phyloP scores from a whole-genome alignment of 2,797 vertebrate species.

The Octomys mimax region DNA sequence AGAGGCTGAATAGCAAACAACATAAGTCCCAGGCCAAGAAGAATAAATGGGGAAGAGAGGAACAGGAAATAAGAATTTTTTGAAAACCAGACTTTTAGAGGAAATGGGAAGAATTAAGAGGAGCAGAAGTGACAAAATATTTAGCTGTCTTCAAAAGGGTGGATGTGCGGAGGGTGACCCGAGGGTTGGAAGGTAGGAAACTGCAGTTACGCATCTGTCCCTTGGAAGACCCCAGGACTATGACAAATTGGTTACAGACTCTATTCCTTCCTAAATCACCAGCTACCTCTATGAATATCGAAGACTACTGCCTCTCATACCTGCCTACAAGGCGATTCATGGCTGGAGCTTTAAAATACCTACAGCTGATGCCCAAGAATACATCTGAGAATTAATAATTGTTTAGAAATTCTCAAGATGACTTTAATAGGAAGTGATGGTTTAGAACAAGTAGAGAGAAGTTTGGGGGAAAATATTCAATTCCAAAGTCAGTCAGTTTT shows the following conservation, averaged over 20 bases:
- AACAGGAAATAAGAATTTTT: neutral
- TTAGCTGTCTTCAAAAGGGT: neutral
- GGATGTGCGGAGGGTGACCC: neutral
- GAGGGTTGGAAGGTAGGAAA: neutral
- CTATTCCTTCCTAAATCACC: neutral
- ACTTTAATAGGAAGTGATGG: neutral
- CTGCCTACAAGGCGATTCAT: neutral
- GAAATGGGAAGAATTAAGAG: neutral
- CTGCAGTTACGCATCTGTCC: neutral
- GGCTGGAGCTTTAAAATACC: neutral
- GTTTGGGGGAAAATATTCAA: neutral
- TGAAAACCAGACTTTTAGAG: neutral
- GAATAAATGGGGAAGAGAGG: neutral
- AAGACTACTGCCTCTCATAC: neutral
- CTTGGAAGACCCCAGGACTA: neutral
- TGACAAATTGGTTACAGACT: neutral
- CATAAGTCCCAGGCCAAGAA: neutral
- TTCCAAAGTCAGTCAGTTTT: neutral
- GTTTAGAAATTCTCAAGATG: neutral
- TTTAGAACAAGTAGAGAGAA: constrained; percentile 14
- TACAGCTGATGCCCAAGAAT: neutral
- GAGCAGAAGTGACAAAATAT: neutral
- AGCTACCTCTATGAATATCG: neutral
- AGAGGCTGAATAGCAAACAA: neutral
- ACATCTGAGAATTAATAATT: neutral